These are phyloP conservation scores for Argyrosomus regius DNA, from an alignment of 2,797 vertebrate genomes.

Conservation along the genomic window DNA sequence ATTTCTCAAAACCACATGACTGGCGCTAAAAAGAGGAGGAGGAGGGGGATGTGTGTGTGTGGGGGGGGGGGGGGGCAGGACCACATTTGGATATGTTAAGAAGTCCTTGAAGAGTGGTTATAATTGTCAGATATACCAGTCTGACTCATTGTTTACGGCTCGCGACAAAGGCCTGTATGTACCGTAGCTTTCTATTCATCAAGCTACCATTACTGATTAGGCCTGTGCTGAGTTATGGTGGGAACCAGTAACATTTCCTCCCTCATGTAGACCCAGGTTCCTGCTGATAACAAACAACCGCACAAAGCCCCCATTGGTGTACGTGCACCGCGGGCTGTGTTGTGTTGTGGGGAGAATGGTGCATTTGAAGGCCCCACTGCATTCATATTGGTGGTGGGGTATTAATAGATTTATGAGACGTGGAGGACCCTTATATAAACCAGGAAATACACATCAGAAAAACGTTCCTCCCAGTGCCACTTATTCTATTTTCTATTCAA, in stretches of 20 bases:
- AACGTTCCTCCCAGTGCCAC: slow-evolving; percentile 57
- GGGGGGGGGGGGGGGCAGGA: background rate
- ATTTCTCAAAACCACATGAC: slow-evolving; percentile 76
- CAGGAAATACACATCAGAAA: slow-evolving; percentile 69
- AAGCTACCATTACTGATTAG: slow-evolving; percentile 70
- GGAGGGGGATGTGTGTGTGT: slow-evolving; percentile 29
- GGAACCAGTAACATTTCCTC: slow-evolving; percentile 80
- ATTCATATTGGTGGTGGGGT: slow-evolving; percentile 42
- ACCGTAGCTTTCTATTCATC: slow-evolving; percentile 72
- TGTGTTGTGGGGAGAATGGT: slow-evolving; percentile 32
- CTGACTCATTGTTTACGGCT: slow-evolving; percentile 73
- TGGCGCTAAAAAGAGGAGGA: slow-evolving; percentile 50
- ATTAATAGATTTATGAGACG: slow-evolving; percentile 75
- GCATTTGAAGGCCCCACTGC: slow-evolving; percentile 48
- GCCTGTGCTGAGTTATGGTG: slow-evolving; percentile 77
- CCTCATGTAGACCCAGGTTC: slow-evolving; percentile 72
- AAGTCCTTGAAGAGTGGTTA: slow-evolving; percentile 69
- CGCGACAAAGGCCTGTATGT: slow-evolving; percentile 58
- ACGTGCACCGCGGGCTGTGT: slow-evolving; percentile 51
- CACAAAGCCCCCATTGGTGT: slow-evolving; percentile 64
- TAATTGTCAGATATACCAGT: slow-evolving; percentile 70
- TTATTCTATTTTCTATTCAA: slow-evolving; percentile 53
- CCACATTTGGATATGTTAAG: slow-evolving; percentile 56
- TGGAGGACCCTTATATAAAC: slow-evolving; percentile 69
- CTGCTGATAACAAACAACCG: slow-evolving; percentile 79